These are phyloP conservation scores for Pseudocheirus occidentalis DNA, from an alignment of 2,797 vertebrate genomes.

Conservation along the genomic window DNA sequence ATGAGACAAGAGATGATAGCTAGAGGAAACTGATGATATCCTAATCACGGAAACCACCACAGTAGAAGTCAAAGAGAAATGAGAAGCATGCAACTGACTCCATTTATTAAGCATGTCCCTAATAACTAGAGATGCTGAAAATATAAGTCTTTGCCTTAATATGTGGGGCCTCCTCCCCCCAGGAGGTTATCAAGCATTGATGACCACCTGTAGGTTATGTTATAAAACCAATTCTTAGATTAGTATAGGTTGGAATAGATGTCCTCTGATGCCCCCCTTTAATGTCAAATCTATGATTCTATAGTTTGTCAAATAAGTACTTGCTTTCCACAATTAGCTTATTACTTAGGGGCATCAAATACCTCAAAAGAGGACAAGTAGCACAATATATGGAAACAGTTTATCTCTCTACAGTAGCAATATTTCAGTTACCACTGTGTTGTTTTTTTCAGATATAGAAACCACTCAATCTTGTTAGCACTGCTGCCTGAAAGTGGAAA, in stretches of 20 bases:
- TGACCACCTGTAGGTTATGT: neutral
- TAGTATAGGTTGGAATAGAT: neutral
- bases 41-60: neutral
- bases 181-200: neutral
- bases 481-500: slow-evolving; percentile 19
- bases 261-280: neutral
- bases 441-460: slow-evolving; percentile 14
- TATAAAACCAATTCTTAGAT: neutral
- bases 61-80: neutral
- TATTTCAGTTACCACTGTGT: neutral
- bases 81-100: neutral
- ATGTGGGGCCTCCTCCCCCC: neutral
- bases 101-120: neutral
- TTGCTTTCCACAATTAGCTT: neutral
- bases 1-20: neutral
- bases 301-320: neutral
- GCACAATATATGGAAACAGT: slow-evolving; percentile 29
- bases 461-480: slow-evolving; percentile 14
- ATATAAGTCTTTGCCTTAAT: neutral
- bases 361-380: neutral
- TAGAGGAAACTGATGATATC: neutral
- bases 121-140: neutral
- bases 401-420: neutral
- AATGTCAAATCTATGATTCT: neutral
- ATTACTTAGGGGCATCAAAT: slow-evolving; percentile 14